These are phyloP conservation scores for Nothocercus julius DNA, from an alignment of 2,113 vertebrate species.

Conservation along the genomic window DNA sequence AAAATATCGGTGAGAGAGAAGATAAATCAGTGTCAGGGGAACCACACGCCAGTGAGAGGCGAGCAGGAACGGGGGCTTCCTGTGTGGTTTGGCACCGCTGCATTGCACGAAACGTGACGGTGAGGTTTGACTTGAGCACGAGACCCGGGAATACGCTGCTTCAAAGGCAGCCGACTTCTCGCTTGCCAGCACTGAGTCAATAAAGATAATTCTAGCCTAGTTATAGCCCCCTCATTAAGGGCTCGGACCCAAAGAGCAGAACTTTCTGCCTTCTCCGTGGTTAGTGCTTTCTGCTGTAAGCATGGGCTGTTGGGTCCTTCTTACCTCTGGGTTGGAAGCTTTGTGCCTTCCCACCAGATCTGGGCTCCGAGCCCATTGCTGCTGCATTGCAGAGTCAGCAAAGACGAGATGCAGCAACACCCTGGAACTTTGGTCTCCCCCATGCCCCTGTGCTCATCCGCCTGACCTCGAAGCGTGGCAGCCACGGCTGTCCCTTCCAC, in stretches of 20 bases:
- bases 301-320: background rate
- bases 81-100: background rate
- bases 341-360: background rate
- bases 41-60: background rate
- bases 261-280: background rate
- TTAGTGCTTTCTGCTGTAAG: background rate
- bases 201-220: constrained; percentile 8
- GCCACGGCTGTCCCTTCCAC: too few species aligned
- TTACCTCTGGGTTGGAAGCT: constrained; percentile 7
- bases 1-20: background rate
- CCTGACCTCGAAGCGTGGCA: background rate
- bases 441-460: too few species aligned
- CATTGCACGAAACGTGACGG: background rate
- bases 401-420: constrained; percentile 42
- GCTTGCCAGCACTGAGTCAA: background rate
- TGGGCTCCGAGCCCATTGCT: constrained; percentile 43
- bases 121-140: background rate
- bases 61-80: background rate
- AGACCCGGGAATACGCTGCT: background rate
- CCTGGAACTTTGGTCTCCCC: background rate
- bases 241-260: background rate
- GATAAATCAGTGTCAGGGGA: background rate
- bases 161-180: background rate
- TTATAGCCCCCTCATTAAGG: background rate
- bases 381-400: constrained; percentile 62